phyloP scores from a whole-genome alignment of 2,888 invertebrate genomes.

The Agrypnus murinus region DNA sequence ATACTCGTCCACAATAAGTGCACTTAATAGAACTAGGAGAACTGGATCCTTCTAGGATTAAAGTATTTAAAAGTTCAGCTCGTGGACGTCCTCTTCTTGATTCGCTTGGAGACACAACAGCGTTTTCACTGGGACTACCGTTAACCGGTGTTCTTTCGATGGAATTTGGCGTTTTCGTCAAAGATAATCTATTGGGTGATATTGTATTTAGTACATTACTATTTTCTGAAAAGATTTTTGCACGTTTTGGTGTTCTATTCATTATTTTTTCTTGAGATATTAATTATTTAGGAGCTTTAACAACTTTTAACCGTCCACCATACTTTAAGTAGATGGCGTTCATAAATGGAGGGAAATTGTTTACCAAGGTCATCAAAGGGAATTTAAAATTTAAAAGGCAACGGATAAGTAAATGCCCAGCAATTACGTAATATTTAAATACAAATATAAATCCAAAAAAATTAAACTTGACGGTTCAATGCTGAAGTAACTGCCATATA shows the following conservation, averaged over 20 bases:
- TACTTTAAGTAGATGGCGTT: conserved; percentile 54
- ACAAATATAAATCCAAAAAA: conserved; percentile 5
- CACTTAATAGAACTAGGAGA: conserved; percentile 83
- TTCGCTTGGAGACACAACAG: conserved; percentile 65
- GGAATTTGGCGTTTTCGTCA: conserved; percentile 50
- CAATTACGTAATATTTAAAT: conserved; percentile 31
- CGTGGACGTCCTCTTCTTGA: conserved; percentile 80
- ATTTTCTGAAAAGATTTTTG: conserved; percentile 49
- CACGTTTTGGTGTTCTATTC: conserved; percentile 56
- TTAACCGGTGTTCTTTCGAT: conserved; percentile 56
- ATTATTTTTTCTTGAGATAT: conserved; percentile 52
- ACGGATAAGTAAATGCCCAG: conserved; percentile 34
- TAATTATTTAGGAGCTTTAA: conserved; percentile 46
- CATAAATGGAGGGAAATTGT: conserved; percentile 56
- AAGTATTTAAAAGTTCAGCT: conserved; percentile 79
- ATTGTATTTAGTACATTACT: conserved; percentile 45
- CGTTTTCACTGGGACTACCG: conserved; percentile 54
- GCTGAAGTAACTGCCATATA: no score
- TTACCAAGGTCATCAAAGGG: conserved; percentile 51
- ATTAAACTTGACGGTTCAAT: not conserved
- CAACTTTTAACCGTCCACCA: conserved; percentile 55
- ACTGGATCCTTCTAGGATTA: conserved; percentile 81
- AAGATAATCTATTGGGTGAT: conserved; percentile 52
- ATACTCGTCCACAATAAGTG: conserved; percentile 80
- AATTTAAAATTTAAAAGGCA: conserved; percentile 57